Evolutionary conservation across 2,888 invertebrate genomes (phyloP).

Genomic region (Tachystola acroxantha): DNA sequence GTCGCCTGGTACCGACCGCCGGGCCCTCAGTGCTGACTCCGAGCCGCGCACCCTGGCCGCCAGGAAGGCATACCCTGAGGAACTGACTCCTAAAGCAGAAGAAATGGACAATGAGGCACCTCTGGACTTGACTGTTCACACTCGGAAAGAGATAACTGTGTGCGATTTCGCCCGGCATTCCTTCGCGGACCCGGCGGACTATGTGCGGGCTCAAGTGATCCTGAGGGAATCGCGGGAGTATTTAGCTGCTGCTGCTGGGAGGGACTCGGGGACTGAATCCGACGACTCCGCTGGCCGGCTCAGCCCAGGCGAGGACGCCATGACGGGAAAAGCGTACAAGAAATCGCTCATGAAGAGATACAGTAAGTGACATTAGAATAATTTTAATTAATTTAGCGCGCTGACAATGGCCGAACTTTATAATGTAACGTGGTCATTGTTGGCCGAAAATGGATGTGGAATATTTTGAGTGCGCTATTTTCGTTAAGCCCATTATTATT

Average conservation of each 20-base stretch:
- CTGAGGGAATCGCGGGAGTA: constrained; percentile 70
- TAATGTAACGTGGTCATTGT: too few species aligned
- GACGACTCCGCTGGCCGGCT: constrained; percentile 87
- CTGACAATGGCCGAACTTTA: background rate
- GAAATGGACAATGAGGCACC: constrained; percentile 81
- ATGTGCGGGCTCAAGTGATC: constrained; percentile 69
- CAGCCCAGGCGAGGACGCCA: constrained; percentile 78
- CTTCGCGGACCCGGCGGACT: constrained; percentile 70
- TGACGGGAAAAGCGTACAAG: constrained; percentile 86
- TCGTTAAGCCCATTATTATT: too few species aligned
- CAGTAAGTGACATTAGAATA: constrained; percentile 81
- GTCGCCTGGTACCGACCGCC: constrained; percentile 45
- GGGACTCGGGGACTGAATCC: constrained; percentile 87
- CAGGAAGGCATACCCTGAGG: constrained; percentile 70
- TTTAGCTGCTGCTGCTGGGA: constrained; percentile 67
- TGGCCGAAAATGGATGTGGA: too few species aligned
- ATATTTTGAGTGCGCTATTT: background rate
- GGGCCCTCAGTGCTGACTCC: constrained; percentile 53
- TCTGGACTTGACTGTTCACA: constrained; percentile 85
- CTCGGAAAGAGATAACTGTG: constrained; percentile 68
- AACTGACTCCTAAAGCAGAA: constrained; percentile 27
- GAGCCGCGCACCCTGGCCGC: constrained; percentile 72
- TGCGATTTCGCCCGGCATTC: constrained; percentile 71
- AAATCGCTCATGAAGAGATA: constrained; percentile 96
- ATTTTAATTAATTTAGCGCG: background rate